These are phyloP conservation scores for Poecilia gillii DNA, from an alignment of 2,797 vertebrate genomes.

Conservation along the genomic window DNA sequence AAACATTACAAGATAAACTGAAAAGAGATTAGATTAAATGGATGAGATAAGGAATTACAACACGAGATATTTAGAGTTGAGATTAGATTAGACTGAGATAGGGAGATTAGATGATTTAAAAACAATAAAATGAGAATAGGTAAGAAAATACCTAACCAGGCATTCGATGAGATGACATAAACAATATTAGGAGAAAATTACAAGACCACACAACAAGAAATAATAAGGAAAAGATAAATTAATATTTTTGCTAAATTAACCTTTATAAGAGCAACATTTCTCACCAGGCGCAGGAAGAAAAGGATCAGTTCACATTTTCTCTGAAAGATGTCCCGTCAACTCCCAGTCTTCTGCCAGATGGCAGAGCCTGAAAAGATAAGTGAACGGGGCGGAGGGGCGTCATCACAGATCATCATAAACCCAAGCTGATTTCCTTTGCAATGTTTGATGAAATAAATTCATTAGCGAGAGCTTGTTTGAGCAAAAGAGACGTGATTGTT, in stretches of 20 bases:
- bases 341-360: slow-evolving; percentile 6
- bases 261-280: neutral
- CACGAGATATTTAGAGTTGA: neutral
- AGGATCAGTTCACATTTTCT: neutral
- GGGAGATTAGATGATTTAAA: neutral
- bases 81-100: neutral
- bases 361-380: neutral
- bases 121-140: neutral
- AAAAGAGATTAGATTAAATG: neutral
- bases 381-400: neutral
- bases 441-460: neutral
- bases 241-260: neutral
- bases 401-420: neutral
- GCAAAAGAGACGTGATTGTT: neutral
- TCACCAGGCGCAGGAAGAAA: neutral
- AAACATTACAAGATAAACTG: neutral
- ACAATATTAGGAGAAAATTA: neutral
- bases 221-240: neutral
- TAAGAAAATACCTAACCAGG: neutral
- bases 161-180: neutral
- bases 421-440: slow-evolving; percentile 3
- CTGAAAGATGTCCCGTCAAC: neutral
- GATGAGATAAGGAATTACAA: neutral
- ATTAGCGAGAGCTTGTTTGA: neutral
- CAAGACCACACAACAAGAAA: neutral